Percentiles rank a stretch among this genome's conserved stretches.
Evolutionary conservation across 2,888 invertebrate species (phyloP).

Genomic region (Andrena praecox): DNA sequence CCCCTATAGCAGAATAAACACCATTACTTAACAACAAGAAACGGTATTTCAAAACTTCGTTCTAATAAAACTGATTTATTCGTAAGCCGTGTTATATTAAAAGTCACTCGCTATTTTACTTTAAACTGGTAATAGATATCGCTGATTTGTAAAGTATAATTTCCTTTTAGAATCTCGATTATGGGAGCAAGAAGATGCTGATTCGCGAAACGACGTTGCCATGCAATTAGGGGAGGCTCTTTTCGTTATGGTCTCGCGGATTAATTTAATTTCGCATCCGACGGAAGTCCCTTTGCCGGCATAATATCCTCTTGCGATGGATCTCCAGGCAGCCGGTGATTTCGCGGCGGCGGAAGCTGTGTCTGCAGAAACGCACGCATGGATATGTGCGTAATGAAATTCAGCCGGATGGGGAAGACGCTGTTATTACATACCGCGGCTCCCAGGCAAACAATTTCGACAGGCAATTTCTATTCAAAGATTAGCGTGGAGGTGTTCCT

Average conservation of each 20-base stretch:
- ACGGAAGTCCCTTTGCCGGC: background rate
- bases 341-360: slow-evolving; percentile 26
- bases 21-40: too few species aligned
- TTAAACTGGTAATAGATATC: too few species aligned
- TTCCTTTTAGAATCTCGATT: background rate
- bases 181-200: background rate
- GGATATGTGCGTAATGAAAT: slow-evolving; percentile 59
- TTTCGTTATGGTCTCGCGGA: background rate
- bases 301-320: slow-evolving; percentile 20
- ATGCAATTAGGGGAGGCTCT: too few species aligned
- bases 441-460: slow-evolving; percentile 52
- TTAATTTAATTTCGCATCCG: slow-evolving; percentile 38
- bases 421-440: slow-evolving; percentile 49
- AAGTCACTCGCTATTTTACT: too few species aligned
- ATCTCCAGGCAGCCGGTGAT: slow-evolving; percentile 28
- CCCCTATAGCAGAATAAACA: too few species aligned
- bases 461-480: slow-evolving; percentile 57
- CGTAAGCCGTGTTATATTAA: too few species aligned
- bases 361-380: slow-evolving; percentile 51
- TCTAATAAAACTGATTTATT: too few species aligned
- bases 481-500: slow-evolving; percentile 38
- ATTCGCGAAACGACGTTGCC: background rate
- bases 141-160: too few species aligned
- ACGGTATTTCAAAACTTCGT: too few species aligned
- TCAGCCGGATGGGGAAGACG: slow-evolving; percentile 41